Conservation (phyloP, 2,888 invertebrate genomes). For the Hydrotaea cyrtoneurina region DNA sequence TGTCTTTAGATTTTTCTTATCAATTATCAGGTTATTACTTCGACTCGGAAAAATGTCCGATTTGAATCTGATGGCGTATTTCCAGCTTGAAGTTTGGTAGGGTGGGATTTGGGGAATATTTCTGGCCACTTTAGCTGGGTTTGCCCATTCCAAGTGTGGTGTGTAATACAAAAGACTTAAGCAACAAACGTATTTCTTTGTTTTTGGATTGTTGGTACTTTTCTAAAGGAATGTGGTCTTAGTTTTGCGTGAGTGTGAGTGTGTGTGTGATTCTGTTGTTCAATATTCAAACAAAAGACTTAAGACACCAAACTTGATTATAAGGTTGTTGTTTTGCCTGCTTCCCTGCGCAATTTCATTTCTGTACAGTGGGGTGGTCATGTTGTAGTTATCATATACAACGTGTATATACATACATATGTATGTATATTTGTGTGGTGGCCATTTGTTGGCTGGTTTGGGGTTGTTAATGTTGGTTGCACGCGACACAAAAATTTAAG, state of each 20-base stretch:
- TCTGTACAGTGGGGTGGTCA: neutral
- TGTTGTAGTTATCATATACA: neutral
- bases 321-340: neutral
- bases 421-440: neutral
- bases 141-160: no score
- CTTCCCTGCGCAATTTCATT: neutral
- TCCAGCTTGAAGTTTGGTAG: no score
- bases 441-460: neutral
- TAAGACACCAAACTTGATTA: slow-evolving; percentile 34
- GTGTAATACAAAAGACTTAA: neutral
- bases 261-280: neutral
- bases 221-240: neutral
- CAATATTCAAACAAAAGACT: slow-evolving; percentile 49
- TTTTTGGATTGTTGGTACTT: neutral
- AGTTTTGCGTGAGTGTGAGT: neutral
- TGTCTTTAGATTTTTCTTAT: no score
- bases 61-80: no score
- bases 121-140: no score
- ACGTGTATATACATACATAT: no score
- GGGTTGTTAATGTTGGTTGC: slow-evolving; percentile 59
- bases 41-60: no score
- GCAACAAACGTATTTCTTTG: neutral
- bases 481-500: slow-evolving; percentile 67
- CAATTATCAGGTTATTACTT: no score
- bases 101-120: no score